A percentile compares a stretch with the other conserved stretches of the same genome.
phyloP scores from a whole-genome alignment of 2,113 vertebrate species.

The Stictonetta naevosa region DNA sequence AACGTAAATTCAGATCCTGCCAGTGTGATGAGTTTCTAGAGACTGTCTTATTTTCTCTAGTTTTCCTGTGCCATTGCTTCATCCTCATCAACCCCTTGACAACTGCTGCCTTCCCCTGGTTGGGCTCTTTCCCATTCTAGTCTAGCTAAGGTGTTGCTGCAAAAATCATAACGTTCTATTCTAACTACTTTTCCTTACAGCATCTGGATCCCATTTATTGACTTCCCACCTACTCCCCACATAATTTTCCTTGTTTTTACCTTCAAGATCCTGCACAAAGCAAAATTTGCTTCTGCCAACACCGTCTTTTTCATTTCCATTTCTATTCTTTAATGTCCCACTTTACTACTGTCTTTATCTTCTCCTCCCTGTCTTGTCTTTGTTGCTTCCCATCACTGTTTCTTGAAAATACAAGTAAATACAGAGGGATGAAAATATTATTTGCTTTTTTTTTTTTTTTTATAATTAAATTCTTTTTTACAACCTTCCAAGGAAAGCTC shows the following conservation, averaged over 20 bases:
- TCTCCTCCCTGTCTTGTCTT: background rate
- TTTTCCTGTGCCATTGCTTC: background rate
- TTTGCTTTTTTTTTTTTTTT: background rate
- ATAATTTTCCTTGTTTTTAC: background rate
- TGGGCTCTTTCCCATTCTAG: background rate
- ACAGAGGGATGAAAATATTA: background rate
- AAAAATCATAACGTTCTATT: constrained; percentile 6
- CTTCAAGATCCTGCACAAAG: background rate
- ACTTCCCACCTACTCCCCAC: constrained; percentile 3
- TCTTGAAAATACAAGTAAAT: background rate
- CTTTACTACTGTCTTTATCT: background rate
- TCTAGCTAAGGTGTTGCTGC: background rate
- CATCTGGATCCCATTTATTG: constrained; percentile 20
- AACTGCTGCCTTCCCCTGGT: background rate
- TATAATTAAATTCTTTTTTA: background rate
- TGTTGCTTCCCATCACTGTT: background rate
- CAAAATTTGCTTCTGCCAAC: background rate
- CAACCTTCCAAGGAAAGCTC: background rate
- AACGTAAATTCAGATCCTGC: background rate
- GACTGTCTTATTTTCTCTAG: background rate
- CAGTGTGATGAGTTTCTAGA: background rate
- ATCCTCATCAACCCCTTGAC: background rate
- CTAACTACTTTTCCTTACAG: constrained; percentile 23
- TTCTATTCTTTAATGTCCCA: background rate
- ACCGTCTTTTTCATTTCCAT: background rate